A percentile compares a stretch with the other conserved stretches of the same genome.
Evolutionary conservation across 2,888 invertebrate species (phyloP).

Genomic region (Matsumyia berberina): DNA sequence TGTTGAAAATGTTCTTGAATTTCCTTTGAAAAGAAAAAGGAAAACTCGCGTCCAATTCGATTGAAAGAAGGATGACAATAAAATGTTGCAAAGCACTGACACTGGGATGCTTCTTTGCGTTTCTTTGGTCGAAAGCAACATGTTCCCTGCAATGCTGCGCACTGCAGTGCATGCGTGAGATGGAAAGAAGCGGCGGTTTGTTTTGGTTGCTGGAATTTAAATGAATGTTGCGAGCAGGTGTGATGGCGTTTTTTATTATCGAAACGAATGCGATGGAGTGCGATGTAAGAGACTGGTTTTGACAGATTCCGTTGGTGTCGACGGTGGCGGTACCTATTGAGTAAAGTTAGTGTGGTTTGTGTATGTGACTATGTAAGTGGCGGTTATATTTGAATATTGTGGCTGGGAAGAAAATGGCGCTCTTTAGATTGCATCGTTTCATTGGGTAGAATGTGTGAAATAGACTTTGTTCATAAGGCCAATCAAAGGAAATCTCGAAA

Average conservation of each 20-base stretch:
- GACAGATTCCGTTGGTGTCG: slow-evolving; percentile 1
- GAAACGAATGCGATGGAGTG: slow-evolving; percentile 21
- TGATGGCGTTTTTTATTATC: slow-evolving; percentile 13
- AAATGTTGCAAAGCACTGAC: slow-evolving; percentile 54
- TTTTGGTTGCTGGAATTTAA: slow-evolving; percentile 66
- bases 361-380: background rate
- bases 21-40: slow-evolving; percentile 19
- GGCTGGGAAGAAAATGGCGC: too few relatives aligned
- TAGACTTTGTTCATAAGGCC: too few relatives aligned
- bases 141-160: slow-evolving; percentile 57
- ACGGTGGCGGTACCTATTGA: slow-evolving; percentile 26
- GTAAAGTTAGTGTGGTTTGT: slow-evolving; percentile 9
- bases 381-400: slow-evolving; percentile 42
- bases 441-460: background rate
- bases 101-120: slow-evolving; percentile 9
- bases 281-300: background rate
- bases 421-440: too few relatives aligned
- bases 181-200: slow-evolving; percentile 51
- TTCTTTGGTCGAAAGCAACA: slow-evolving; percentile 19
- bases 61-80: slow-evolving; percentile 70
- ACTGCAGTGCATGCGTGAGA: slow-evolving; percentile 20
- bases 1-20: slow-evolving; percentile 12
- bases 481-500: too few relatives aligned
- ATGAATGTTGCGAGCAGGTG: slow-evolving; percentile 34
- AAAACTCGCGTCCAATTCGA: slow-evolving; percentile 67